phyloP scores from a whole-genome alignment of 1,140 invertebrate genomes.

The Drosophila albomicans region DNA sequence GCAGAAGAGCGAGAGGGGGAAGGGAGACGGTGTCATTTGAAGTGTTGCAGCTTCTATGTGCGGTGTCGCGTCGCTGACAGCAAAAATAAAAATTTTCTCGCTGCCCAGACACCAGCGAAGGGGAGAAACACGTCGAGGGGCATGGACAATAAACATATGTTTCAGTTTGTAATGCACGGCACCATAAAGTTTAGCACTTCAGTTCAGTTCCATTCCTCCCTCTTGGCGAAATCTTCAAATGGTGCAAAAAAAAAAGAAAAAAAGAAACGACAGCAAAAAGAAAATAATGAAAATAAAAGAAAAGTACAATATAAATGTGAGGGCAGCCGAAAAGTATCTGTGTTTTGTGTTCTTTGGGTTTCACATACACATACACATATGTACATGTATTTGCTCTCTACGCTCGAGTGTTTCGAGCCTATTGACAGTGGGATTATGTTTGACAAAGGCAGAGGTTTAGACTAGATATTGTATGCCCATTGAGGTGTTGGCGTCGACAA shows the following conservation, averaged over 20 bases:
- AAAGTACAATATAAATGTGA: slow-evolving; percentile 52
- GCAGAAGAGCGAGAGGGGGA: background rate
- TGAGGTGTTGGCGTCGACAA: background rate
- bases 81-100: slow-evolving; percentile 59
- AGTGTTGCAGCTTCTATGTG: slow-evolving; percentile 67
- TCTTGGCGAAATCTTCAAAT: slow-evolving; percentile 28
- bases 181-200: slow-evolving; percentile 64
- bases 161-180: slow-evolving; percentile 78
- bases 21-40: slow-evolving; percentile 61
- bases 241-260: slow-evolving; percentile 25
- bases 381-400: slow-evolving; percentile 64
- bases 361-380: background rate
- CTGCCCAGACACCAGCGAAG: slow-evolving; percentile 38
- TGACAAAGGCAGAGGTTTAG: slow-evolving; percentile 53
- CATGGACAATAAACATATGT: slow-evolving; percentile 78
- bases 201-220: background rate
- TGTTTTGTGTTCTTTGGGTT: slow-evolving; percentile 25
- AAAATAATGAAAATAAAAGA: slow-evolving; percentile 23
- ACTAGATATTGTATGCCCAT: background rate
- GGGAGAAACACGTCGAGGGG: slow-evolving; percentile 1
- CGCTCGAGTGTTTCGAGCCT: slow-evolving; percentile 43
- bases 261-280: background rate
- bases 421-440: slow-evolving; percentile 54
- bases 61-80: slow-evolving; percentile 71
- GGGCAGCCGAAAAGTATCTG: slow-evolving; percentile 68